phyloP scores from a whole-genome alignment of 2,113 vertebrate genomes.

The Aleadryas rufinucha region DNA sequence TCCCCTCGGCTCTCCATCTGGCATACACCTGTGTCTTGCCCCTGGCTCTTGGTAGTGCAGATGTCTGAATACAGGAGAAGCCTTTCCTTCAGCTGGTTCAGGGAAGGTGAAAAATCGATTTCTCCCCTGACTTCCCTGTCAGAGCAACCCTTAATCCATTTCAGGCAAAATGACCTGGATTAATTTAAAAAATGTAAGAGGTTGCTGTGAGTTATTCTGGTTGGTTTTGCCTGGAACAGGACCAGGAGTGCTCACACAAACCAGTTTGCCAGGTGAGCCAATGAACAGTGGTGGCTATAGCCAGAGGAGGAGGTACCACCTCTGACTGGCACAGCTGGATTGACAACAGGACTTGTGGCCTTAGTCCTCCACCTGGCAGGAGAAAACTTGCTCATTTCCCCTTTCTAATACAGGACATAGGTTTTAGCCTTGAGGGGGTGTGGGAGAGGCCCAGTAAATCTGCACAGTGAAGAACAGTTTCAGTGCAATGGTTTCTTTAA shows the following conservation, averaged over 20 bases:
- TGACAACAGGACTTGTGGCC: background rate
- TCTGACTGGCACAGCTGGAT: background rate
- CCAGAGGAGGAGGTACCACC: background rate
- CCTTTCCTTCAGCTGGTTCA: background rate
- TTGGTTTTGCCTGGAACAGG: background rate
- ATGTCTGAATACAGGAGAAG: background rate
- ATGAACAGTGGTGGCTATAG: background rate
- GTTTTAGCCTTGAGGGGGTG: background rate
- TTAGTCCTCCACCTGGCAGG: background rate
- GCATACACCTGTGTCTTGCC: background rate
- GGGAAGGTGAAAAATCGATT: background rate
- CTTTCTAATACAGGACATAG: background rate
- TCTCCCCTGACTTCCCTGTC: background rate
- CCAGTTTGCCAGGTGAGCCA: background rate
- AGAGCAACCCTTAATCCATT: background rate
- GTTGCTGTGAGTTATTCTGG: background rate
- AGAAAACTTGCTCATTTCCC: background rate
- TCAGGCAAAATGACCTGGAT: background rate
- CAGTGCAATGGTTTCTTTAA: background rate
- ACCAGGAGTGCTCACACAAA: background rate
- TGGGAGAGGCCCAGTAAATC: background rate
- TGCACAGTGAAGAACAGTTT: background rate
- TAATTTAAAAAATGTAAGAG: background rate
- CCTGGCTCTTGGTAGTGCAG: background rate
- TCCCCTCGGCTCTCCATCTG: constrained; percentile 3